phyloP scores from a whole-genome alignment of 2,888 invertebrate genomes.

The Isoperla grammatica region DNA sequence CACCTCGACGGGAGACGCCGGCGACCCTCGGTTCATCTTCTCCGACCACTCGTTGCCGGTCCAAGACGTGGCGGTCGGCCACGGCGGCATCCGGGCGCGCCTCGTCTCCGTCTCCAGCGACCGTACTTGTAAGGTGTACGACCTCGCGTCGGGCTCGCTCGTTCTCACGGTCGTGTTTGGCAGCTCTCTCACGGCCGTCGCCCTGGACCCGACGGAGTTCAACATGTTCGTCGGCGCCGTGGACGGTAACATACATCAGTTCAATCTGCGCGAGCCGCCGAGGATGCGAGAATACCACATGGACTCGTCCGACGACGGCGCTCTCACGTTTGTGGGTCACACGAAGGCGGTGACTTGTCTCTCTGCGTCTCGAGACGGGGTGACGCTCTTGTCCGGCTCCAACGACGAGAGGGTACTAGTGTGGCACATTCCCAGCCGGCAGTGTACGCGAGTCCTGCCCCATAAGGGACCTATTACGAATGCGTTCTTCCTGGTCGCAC shows the following conservation, averaged over 20 bases:
- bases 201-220: constrained; percentile 63
- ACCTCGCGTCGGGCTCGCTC: constrained; percentile 60
- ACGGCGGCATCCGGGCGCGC: constrained; percentile 61
- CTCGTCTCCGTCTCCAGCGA: constrained; percentile 75
- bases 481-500: constrained; percentile 57
- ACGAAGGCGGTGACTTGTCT: constrained; percentile 63
- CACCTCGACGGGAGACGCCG: constrained; percentile 37
- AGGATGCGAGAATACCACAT: constrained; percentile 60
- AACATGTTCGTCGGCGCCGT: constrained; percentile 67
- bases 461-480: constrained; percentile 74
- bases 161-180: constrained; percentile 71
- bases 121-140: constrained; percentile 76
- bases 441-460: constrained; percentile 61
- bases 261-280: constrained; percentile 61
- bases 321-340: constrained; percentile 60
- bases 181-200: constrained; percentile 60
- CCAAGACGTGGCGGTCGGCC: constrained; percentile 69
- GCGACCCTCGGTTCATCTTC: constrained; percentile 62
- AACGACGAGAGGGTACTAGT: constrained; percentile 66
- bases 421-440: constrained; percentile 76
- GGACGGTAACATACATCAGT: constrained; percentile 64
- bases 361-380: constrained; percentile 65
- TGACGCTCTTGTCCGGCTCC: constrained; percentile 68
- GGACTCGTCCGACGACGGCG: constrained; percentile 44
- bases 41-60: constrained; percentile 76